These are phyloP conservation scores for Scartelaos histophorus DNA, from an alignment of 2,113 vertebrate genomes.

Conservation along the genomic window DNA sequence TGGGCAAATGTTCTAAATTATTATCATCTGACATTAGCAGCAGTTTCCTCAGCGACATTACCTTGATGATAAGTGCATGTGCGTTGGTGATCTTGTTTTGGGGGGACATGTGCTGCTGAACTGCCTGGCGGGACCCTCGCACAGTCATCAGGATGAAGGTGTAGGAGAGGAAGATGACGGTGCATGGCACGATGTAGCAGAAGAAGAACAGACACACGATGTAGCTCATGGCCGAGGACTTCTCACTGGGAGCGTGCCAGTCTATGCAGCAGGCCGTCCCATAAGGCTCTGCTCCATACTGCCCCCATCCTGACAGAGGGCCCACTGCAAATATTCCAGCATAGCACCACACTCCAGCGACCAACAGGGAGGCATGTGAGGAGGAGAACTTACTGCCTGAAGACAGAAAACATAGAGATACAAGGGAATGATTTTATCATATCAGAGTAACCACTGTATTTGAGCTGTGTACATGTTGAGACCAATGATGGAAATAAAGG, in stretches of 20 bases:
- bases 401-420: neutral
- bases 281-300: conserved; percentile 83
- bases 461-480: too few relatives aligned
- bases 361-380: conserved; percentile 72
- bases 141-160: conserved; percentile 80
- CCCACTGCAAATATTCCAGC: conserved; percentile 79
- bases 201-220: conserved; percentile 83
- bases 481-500: too few relatives aligned
- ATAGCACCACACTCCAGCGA: conserved; percentile 80
- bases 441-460: neutral
- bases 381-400: conserved; percentile 82
- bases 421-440: neutral
- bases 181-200: conserved; percentile 84
- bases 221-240: conserved; percentile 76
- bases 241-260: conserved; percentile 75
- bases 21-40: too few relatives aligned
- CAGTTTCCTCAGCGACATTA: conserved; percentile 27
- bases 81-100: conserved; percentile 69
- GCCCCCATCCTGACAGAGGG: conserved; percentile 82
- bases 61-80: conserved; percentile 81
- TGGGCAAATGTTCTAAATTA: too few relatives aligned
- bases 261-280: conserved; percentile 87
- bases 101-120: conserved; percentile 79
- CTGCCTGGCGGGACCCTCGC: conserved; percentile 72
- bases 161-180: conserved; percentile 82